Conservation (phyloP, 2,113 vertebrate species). For the Aythya baeri region DNA sequence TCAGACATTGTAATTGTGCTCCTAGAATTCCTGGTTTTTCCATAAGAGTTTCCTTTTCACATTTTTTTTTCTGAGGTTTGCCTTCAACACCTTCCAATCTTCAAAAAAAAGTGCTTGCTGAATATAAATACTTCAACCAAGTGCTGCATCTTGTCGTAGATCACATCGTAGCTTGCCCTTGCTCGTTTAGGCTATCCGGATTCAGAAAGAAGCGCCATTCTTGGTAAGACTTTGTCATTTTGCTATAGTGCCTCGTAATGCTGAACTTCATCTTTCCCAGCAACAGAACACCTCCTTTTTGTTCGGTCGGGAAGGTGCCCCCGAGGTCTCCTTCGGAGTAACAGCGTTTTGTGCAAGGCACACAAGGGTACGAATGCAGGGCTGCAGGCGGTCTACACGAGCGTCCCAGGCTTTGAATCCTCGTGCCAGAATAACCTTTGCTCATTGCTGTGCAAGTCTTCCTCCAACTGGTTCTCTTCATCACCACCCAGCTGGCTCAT, state of each 20-base stretch:
- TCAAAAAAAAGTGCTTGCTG: constrained; percentile 72
- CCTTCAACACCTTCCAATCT: constrained; percentile 40
- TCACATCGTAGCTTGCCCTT: neutral
- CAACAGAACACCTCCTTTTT: neutral
- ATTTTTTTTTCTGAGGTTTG: constrained; percentile 57
- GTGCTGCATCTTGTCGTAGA: constrained; percentile 40
- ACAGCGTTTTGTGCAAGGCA: constrained; percentile 83
- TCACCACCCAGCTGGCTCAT: constrained; percentile 77
- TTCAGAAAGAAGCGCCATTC: neutral
- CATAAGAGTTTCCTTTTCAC: constrained; percentile 49
- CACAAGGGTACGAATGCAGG: constrained; percentile 66
- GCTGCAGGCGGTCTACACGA: constrained; percentile 82
- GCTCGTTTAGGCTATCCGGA: neutral
- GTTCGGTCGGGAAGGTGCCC: neutral
- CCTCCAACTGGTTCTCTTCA: constrained; percentile 72
- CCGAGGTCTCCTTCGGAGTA: neutral
- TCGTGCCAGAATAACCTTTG: constrained; percentile 92
- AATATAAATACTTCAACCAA: constrained; percentile 58
- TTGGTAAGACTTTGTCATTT: neutral
- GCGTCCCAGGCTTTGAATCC: constrained; percentile 94
- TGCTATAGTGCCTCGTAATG: neutral
- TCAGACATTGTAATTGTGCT: constrained; percentile 71
- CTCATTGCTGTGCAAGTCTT: constrained; percentile 77
- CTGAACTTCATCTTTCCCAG: neutral
- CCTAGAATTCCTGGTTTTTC: constrained; percentile 15